Percentiles rank a stretch among this genome's conserved stretches.
phyloP scores from a whole-genome alignment of 2,797 vertebrate genomes.

The Hydrocynus forskahlii region DNA sequence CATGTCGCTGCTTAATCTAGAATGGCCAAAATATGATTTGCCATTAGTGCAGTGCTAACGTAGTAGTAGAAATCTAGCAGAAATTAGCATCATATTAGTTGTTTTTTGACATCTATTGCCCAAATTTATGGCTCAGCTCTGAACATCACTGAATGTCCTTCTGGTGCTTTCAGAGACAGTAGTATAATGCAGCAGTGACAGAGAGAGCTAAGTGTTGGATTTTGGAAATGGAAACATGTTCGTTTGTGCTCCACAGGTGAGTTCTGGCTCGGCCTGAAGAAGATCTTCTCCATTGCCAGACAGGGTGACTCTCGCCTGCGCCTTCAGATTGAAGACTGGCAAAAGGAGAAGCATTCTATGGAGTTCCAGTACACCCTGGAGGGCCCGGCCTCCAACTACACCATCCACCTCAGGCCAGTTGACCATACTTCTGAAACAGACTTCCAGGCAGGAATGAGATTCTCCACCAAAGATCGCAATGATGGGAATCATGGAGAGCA shows the following conservation, averaged over 20 bases:
- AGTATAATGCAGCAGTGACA: background rate
- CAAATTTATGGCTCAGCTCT: no score
- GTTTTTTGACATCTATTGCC: no score
- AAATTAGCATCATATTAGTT: no score
- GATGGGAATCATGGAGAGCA: constrained; percentile 54
- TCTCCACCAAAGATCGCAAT: constrained; percentile 84
- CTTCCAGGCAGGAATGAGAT: constrained; percentile 77
- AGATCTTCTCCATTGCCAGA: constrained; percentile 79
- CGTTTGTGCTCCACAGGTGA: constrained; percentile 75
- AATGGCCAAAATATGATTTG: no score
- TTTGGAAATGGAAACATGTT: background rate
- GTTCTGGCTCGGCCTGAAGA: constrained; percentile 90
- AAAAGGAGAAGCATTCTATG: constrained; percentile 69
- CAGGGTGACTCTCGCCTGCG: constrained; percentile 80
- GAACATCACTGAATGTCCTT: no score
- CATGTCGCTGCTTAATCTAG: no score
- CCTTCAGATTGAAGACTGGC: constrained; percentile 87
- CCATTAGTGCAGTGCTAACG: no score
- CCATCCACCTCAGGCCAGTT: constrained; percentile 75
- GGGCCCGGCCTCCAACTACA: constrained; percentile 78
- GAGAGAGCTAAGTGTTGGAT: background rate
- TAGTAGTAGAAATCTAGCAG: no score
- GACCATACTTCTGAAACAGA: constrained; percentile 76
- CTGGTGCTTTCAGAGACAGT: no score
- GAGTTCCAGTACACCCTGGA: constrained; percentile 83